Evolutionary conservation across 2,113 vertebrate genomes (phyloP).

Genomic region (Zeus faber): DNA sequence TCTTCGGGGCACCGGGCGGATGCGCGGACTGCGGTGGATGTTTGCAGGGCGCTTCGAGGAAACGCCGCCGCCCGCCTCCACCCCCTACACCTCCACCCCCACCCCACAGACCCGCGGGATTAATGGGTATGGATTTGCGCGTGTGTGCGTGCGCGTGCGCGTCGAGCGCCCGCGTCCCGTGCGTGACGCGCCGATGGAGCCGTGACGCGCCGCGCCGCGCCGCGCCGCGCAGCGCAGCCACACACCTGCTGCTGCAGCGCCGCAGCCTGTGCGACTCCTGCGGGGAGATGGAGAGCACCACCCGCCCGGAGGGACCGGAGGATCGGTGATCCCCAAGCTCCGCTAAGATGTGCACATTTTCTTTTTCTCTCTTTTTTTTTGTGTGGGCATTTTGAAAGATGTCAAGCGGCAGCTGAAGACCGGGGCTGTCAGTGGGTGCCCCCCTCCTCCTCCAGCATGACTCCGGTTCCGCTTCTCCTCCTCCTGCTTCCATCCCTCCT

Average conservation of each 20-base stretch:
- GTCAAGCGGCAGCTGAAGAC: no score
- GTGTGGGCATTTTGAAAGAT: no score
- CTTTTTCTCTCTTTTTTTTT: background rate
- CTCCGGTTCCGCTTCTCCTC: constrained; percentile 43
- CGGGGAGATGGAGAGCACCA: constrained; percentile 14
- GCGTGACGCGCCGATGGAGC: no score
- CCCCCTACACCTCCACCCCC: no score
- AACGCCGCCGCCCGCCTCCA: no score
- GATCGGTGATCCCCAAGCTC: background rate
- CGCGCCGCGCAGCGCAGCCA: no score
- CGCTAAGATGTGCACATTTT: constrained; percentile 19
- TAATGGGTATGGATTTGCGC: background rate
- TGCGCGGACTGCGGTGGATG: no score
- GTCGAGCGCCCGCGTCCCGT: background rate
- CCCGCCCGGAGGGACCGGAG: no score
- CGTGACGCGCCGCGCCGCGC: no score
- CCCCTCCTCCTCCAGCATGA: constrained; percentile 43
- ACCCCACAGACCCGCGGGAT: no score
- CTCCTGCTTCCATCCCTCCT: constrained; percentile 43
- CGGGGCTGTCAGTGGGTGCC: background rate
- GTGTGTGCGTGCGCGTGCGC: background rate
- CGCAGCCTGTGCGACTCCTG: background rate
- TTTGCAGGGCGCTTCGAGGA: no score
- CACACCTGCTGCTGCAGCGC: constrained; percentile 35
- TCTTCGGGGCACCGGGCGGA: no score